These are phyloP conservation scores for Cerceris ruficornis DNA, from an alignment of 2,888 invertebrate genomes.

Conservation along the genomic window DNA sequence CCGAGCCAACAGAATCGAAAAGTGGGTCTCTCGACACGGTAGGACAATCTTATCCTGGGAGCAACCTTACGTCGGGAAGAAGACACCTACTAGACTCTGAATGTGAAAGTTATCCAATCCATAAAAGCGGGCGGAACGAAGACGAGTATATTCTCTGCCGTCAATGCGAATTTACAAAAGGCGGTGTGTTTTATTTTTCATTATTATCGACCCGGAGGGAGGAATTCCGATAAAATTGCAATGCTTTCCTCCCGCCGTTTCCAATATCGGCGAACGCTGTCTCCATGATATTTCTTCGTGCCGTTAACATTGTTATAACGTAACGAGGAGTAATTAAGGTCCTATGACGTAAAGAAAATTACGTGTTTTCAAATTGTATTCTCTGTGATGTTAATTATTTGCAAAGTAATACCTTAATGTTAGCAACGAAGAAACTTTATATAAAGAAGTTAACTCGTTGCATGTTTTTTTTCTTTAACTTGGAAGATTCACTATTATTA, in stretches of 20 bases:
- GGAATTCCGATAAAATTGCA: background rate
- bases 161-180: conserved; percentile 24
- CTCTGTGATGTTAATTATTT: too few relatives aligned
- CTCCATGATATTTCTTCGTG: background rate
- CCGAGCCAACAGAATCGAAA: conserved; percentile 44
- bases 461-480: too few relatives aligned
- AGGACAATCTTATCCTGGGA: conserved; percentile 53
- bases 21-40: conserved; percentile 53
- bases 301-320: background rate
- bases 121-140: conserved; percentile 12
- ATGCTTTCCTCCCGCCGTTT: background rate
- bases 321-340: too few relatives aligned
- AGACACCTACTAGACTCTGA: conserved; percentile 41
- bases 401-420: too few relatives aligned
- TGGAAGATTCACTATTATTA: too few relatives aligned
- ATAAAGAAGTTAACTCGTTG: too few relatives aligned
- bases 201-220: background rate
- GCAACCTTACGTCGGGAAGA: conserved; percentile 19
- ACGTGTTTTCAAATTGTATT: too few relatives aligned
- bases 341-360: too few relatives aligned
- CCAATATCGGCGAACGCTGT: background rate
- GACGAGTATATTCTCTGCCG: conserved; percentile 34
- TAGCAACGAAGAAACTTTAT: too few relatives aligned
- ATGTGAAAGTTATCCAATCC: conserved; percentile 35
- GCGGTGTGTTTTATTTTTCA: background rate